phyloP scores from a whole-genome alignment of 2,797 vertebrate species.

The Ptychadena robeensis region DNA sequence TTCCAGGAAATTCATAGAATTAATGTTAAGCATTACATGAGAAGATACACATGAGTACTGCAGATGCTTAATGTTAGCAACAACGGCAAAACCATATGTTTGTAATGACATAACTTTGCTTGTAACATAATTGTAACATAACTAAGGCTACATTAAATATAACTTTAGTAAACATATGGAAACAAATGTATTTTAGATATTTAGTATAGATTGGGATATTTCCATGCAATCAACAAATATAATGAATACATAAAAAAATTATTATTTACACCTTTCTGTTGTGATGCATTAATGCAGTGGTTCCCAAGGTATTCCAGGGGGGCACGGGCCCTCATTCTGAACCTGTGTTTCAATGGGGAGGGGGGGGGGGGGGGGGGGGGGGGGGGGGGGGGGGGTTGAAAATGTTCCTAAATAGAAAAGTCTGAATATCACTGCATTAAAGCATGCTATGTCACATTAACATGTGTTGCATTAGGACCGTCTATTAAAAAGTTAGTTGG shows the following conservation, averaged over 20 bases:
- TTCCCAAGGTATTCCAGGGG: too few species aligned
- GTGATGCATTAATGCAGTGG: neutral
- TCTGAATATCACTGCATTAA: too few species aligned
- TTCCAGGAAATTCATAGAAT: conserved; percentile 19
- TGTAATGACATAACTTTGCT: neutral
- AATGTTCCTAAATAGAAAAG: too few species aligned
- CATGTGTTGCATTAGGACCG: too few species aligned
- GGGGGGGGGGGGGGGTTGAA: too few species aligned
- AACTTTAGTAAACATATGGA: neutral
- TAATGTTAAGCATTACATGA: neutral
- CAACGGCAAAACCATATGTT: neutral
- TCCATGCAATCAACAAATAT: neutral
- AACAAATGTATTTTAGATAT: neutral
- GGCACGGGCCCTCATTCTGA: too few species aligned
- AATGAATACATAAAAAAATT: too few species aligned
- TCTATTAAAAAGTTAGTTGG: too few species aligned
- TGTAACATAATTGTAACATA: neutral
- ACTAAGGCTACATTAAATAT: neutral
- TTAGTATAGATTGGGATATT: neutral
- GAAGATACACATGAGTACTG: neutral
- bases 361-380: too few species aligned
- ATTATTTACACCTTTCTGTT: too few species aligned
- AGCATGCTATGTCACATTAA: too few species aligned
- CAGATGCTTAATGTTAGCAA: conserved; percentile 8
- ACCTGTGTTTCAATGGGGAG: too few species aligned